A percentile compares a stretch with the other conserved stretches of the same genome.
Evolutionary conservation across 2,113 vertebrate species (phyloP).

Genomic region (Nibea coibor): DNA sequence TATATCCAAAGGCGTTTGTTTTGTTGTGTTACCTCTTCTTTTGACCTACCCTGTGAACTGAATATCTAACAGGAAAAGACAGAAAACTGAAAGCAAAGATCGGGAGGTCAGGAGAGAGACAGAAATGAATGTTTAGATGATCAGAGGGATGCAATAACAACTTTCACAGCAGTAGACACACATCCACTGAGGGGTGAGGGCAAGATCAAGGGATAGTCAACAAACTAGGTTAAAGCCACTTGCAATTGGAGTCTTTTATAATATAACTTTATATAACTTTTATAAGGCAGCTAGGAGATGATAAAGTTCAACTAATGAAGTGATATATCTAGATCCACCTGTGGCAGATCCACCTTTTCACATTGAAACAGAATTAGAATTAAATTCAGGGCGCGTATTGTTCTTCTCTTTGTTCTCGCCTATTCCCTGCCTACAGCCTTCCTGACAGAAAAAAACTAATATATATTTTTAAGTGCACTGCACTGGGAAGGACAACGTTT

Average conservation of each 20-base stretch:
- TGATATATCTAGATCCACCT: background rate
- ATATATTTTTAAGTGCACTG: constrained; percentile 26
- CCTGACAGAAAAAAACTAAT: constrained; percentile 39
- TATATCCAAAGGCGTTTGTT: constrained; percentile 42
- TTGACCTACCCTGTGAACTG: constrained; percentile 45
- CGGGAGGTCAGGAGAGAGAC: background rate
- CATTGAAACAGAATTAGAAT: constrained; percentile 41
- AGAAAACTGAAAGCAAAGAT: constrained; percentile 10
- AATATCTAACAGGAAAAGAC: constrained; percentile 22
- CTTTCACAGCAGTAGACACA: background rate
- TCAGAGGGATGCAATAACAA: background rate
- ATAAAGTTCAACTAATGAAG: constrained; percentile 19
- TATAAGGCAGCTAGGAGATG: background rate
- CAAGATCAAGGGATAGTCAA: background rate
- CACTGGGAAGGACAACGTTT: constrained; percentile 28
- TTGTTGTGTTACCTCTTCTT: constrained; percentile 44
- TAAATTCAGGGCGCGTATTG: constrained; percentile 53
- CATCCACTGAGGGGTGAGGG: background rate
- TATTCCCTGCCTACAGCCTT: constrained; percentile 32
- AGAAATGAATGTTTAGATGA: background rate
- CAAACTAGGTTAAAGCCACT: background rate
- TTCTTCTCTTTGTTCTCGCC: constrained; percentile 52
- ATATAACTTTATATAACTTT: too few species aligned
- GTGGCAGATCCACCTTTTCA: constrained; percentile 12
- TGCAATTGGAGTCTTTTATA: background rate